phyloP scores from a whole-genome alignment of 2,888 invertebrate species.

The Caenorhabditis macrosperma region DNA sequence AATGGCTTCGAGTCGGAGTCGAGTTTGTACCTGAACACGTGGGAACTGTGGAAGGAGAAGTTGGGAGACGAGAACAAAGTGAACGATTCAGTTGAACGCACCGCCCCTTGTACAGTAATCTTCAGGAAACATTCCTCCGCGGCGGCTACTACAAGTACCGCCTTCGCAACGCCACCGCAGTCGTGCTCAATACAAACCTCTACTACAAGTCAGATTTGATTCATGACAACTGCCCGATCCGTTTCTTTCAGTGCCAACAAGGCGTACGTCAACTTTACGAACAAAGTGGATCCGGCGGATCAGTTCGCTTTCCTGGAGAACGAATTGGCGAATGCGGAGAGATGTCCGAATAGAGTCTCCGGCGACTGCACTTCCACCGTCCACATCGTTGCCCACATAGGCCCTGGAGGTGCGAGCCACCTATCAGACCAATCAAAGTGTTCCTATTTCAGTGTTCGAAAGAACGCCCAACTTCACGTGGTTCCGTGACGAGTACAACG shows the following conservation, averaged over 20 bases:
- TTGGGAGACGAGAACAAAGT: slow-evolving; percentile 68
- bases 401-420: slow-evolving; percentile 73
- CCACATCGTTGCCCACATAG: slow-evolving; percentile 78
- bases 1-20: slow-evolving; percentile 69
- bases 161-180: slow-evolving; percentile 61
- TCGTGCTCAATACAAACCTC: slow-evolving; percentile 78
- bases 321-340: slow-evolving; percentile 63
- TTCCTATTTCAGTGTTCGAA: slow-evolving; percentile 78
- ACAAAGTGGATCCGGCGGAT: slow-evolving; percentile 73
- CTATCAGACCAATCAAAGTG: too few relatives aligned
- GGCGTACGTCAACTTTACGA: slow-evolving; percentile 68
- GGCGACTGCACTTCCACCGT: slow-evolving; percentile 63
- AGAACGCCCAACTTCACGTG: slow-evolving; percentile 78
- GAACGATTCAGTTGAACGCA: too few relatives aligned
- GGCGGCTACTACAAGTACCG: slow-evolving; percentile 76
- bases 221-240: too few relatives aligned
- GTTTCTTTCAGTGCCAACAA: slow-evolving; percentile 66
- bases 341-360: slow-evolving; percentile 39
- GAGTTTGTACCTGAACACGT: slow-evolving; percentile 61
- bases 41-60: slow-evolving; percentile 71
- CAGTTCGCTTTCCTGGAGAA: slow-evolving; percentile 76
- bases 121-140: slow-evolving; percentile 68
- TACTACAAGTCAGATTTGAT: slow-evolving; percentile 70
- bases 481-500: slow-evolving; percentile 81
- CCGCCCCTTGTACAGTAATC: too few relatives aligned